Percentiles rank a stretch among this genome's conserved stretches.
phyloP scores from a whole-genome alignment of 2,888 invertebrate species.

The Eledone cirrhosa region DNA sequence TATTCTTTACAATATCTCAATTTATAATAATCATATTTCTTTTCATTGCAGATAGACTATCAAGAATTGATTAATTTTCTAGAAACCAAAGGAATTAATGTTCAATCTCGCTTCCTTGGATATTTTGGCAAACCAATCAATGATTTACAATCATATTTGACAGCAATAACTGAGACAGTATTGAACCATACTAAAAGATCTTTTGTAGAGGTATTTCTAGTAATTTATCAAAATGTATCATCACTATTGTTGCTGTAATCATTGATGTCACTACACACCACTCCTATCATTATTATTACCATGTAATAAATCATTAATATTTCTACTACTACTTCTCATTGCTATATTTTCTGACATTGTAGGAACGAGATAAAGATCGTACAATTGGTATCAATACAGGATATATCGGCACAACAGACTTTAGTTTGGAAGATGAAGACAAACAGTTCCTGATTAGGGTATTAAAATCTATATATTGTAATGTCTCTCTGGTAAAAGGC shows the following conservation, averaged over 20 bases:
- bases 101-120: conserved; percentile 35
- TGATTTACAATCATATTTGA: conserved; percentile 5
- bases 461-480: not conserved
- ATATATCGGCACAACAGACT: conserved; percentile 63
- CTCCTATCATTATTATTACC: no score
- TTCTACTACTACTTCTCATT: not conserved
- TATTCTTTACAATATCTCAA: no score
- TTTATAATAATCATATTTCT: no score
- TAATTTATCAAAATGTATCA: no score
- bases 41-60: not conserved
- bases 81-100: conserved; percentile 29
- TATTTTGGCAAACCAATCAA: conserved; percentile 30
- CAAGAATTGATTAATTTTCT: not conserved
- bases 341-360: not conserved
- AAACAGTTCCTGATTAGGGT: conserved; percentile 60
- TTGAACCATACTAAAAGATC: conserved; percentile 7
- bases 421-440: conserved; percentile 58
- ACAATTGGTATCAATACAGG: conserved; percentile 65
- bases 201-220: not conserved
- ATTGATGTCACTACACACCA: no score
- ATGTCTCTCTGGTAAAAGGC: no score
- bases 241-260: no score
- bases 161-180: not conserved
- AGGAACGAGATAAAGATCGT: conserved; percentile 57
- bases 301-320: not conserved